phyloP scores from a whole-genome alignment of 2,888 invertebrate species.

The Drosophila sordidula region DNA sequence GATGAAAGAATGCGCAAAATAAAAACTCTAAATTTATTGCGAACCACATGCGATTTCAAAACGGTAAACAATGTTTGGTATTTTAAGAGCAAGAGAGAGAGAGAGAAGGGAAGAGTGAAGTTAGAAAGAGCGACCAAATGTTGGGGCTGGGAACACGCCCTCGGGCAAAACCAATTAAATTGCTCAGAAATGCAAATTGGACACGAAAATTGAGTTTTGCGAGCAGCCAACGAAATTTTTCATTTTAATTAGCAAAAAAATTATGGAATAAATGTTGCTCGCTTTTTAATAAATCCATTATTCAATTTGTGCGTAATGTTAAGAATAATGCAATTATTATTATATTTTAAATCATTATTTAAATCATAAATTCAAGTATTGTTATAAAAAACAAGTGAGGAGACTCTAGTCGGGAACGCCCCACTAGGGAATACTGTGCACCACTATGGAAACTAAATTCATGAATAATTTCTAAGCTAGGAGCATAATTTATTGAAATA shows the following conservation, averaged over 20 bases:
- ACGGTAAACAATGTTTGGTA: slow-evolving; percentile 57
- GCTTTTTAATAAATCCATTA: slow-evolving; percentile 4
- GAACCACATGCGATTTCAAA: slow-evolving; percentile 61
- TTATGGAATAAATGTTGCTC: slow-evolving; percentile 9
- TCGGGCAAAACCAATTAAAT: slow-evolving; percentile 61
- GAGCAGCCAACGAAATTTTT: slow-evolving; percentile 24
- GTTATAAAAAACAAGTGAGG: not conserved
- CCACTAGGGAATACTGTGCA: no score
- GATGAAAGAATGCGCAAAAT: slow-evolving; percentile 36
- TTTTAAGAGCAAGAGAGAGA: not conserved
- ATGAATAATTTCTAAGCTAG: no score
- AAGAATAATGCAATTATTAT: not conserved
- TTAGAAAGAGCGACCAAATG: not conserved
- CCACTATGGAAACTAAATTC: no score
- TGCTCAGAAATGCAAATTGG: slow-evolving; percentile 38
- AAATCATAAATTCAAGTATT: not conserved
- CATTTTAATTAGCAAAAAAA: slow-evolving; percentile 46
- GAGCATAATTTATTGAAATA: no score
- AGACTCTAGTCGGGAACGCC: no score
- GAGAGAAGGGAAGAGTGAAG: not conserved
- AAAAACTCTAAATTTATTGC: slow-evolving; percentile 65
- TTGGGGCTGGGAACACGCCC: slow-evolving; percentile 13
- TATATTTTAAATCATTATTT: no score
- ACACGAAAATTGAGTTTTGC: slow-evolving; percentile 33
- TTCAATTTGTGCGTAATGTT: not conserved